Percentiles rank a stretch among this genome's conserved stretches.
These are phyloP conservation scores for Scaptodrosophila latifasciaeformis DNA, from an alignment of 2,888 invertebrate species.

Conservation along the genomic window DNA sequence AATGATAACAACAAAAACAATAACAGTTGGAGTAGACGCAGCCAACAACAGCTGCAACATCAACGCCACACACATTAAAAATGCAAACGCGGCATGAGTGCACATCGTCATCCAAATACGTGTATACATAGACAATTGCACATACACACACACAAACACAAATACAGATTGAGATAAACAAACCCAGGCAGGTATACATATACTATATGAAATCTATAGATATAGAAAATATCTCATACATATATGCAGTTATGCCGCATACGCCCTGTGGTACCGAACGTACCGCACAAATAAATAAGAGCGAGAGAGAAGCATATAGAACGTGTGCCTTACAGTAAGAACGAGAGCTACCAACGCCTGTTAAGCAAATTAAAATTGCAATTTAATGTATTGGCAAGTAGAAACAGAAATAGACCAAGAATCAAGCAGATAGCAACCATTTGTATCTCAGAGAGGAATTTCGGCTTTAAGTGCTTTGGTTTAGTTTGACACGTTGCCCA, in stretches of 20 bases:
- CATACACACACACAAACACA: neutral
- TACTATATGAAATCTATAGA: too few species aligned
- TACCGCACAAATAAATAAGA: neutral
- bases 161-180: neutral
- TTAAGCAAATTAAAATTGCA: conserved; percentile 62
- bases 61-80: conserved; percentile 44
- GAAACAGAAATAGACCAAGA: conserved; percentile 6
- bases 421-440: conserved; percentile 3
- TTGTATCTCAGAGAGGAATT: too few species aligned
- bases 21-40: conserved; percentile 15
- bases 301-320: neutral
- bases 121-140: conserved; percentile 14
- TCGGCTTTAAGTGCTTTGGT: too few species aligned
- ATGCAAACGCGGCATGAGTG: conserved; percentile 51
- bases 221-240: neutral
- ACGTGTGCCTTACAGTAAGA: neutral
- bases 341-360: conserved; percentile 27
- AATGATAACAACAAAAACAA: conserved; percentile 1
- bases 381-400: conserved; percentile 58
- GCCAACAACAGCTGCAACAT: conserved; percentile 8
- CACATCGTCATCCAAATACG: conserved; percentile 25
- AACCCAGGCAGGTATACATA: neutral
- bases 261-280: conserved; percentile 50
- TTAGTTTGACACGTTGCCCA: conserved; percentile 18
- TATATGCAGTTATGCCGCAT: conserved; percentile 42